A percentile compares a stretch with the other conserved stretches of the same genome.
Evolutionary conservation across 2,113 vertebrate genomes (phyloP).

Genomic region (Laticauda colubrina): DNA sequence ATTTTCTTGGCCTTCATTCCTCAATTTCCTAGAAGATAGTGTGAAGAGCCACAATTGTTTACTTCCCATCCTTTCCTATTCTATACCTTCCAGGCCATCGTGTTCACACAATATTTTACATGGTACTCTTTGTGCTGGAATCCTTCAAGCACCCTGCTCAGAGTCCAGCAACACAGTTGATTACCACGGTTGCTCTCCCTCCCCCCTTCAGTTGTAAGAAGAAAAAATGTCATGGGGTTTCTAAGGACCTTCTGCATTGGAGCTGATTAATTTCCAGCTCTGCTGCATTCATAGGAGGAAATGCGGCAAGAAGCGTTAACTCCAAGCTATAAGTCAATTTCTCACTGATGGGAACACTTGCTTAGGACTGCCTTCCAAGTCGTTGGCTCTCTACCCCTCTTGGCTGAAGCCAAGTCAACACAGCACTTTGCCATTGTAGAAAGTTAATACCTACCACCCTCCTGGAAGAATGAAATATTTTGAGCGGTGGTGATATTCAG

Average conservation of each 20-base stretch:
- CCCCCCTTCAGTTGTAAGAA: background rate
- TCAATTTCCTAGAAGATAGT: background rate
- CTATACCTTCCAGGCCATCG: background rate
- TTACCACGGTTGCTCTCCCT: background rate
- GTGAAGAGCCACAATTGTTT: background rate
- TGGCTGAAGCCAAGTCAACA: background rate
- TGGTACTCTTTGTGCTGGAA: background rate
- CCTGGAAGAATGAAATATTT: too few relatives aligned
- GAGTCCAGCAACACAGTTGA: background rate
- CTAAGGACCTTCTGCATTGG: background rate
- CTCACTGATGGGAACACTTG: background rate
- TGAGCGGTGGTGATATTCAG: too few relatives aligned
- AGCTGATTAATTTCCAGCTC: background rate
- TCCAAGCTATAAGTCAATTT: background rate
- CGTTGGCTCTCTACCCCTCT: background rate
- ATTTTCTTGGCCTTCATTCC: background rate
- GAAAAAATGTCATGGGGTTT: background rate
- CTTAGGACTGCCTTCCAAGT: background rate
- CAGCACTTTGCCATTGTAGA: background rate
- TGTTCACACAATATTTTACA: background rate
- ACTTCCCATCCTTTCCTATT: background rate
- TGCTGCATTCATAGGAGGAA: background rate
- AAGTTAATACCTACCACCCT: too few relatives aligned
- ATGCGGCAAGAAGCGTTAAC: background rate
- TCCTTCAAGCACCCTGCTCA: background rate